These are phyloP conservation scores for Prinia subflava DNA, from an alignment of 2,113 vertebrate genomes.

Conservation along the genomic window DNA sequence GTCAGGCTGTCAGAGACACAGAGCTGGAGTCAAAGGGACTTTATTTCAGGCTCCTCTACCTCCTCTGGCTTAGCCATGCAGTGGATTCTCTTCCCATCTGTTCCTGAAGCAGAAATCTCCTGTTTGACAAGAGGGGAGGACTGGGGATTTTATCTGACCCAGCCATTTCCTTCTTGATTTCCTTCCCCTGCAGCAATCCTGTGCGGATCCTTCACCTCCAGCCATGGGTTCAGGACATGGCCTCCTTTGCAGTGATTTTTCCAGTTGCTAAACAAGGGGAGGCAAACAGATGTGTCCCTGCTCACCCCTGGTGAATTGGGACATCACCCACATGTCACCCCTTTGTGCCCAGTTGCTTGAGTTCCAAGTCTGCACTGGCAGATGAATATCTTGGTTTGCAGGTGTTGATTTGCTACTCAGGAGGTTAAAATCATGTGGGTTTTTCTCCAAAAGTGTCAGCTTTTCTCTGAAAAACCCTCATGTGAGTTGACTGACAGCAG, in stretches of 20 bases:
- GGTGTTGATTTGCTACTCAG: not conserved
- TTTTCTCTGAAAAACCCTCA: not conserved
- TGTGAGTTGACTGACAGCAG: not conserved
- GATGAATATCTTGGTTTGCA: not conserved
- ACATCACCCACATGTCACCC: not conserved
- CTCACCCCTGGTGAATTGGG: not conserved
- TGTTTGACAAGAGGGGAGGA: not conserved
- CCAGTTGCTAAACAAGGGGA: not conserved
- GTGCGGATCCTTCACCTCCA: not conserved
- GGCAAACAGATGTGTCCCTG: not conserved
- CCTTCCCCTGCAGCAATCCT: not conserved
- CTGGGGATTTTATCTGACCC: not conserved
- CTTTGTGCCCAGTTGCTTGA: not conserved
- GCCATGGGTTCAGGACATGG: not conserved
- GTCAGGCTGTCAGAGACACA: not conserved
- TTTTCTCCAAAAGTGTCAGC: not conserved
- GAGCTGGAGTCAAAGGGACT: slow-evolving; percentile 31
- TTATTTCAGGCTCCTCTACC: not conserved
- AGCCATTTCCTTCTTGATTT: not conserved
- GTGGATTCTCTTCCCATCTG: not conserved
- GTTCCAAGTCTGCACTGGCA: not conserved
- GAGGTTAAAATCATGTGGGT: not conserved
- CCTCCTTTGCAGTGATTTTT: not conserved
- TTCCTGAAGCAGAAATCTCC: not conserved
- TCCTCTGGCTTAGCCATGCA: not conserved